Base-by-base conservation (phyloP, 2,113 vertebrate species). In the Epinephelus fuscoguttatus region DNA sequence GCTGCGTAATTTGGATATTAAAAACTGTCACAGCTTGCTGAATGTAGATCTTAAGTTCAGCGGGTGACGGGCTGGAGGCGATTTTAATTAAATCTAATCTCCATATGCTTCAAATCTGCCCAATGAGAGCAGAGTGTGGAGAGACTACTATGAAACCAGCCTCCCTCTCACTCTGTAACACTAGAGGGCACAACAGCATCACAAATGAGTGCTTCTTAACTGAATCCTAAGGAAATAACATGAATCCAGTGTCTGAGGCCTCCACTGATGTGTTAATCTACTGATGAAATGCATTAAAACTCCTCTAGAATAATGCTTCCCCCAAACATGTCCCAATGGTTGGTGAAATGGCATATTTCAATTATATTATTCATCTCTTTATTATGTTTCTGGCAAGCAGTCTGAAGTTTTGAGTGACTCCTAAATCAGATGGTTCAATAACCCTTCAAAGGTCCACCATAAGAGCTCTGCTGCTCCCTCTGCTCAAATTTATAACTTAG, bases 71-170 rank as follows among this genome's bases (percentile, higher is more conserved):
- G 73, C 27, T 81, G 19, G 13, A 59, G 74, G 76, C 52, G 2
- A 33, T 68, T 87, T 79, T 87, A 85, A 88, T 88, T 88, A 73
- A 87, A 89, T 89, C 56, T 78, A 55, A 88, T 87, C 68, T 79
- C 30, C 33, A 64, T 75, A 62, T 66, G 79, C 57, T 71, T 67
- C 62, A 33, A 47, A 47, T 67, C 25, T 53, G 57, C 27, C 25
- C 49, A 47, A 10, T 40, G 53, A 67, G 13, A 40, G 69, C 30
- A 19, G 25, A 37, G 14, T n/a, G 17, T 1, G 7, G 21, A 15
- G 40, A 57, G 49, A 15, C 45, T 40, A 15, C 63, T 47, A 25
- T 59, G 49, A 25, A 57, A 57, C 30, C 18, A 33, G 49, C n/a
- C 62, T 64, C 10, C n/a, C 4, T 70, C 30, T 52, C 13, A 1